Base-by-base conservation (phyloP, 2,888 invertebrate species). In the Oligia latruncula region DNA sequence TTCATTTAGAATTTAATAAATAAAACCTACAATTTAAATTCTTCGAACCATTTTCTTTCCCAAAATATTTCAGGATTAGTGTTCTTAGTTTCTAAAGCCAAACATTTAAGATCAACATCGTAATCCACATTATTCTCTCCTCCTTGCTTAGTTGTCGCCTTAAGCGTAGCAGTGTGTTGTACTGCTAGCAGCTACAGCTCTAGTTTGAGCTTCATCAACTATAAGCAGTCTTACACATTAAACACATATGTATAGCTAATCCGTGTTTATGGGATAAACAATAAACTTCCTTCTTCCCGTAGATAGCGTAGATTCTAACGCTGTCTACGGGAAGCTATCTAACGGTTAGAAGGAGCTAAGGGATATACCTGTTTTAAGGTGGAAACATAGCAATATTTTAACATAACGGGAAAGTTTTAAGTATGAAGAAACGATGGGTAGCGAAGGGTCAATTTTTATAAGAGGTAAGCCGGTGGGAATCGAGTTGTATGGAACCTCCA, bases 101-200 rank as follows among this genome's bases (percentile, higher is more conserved):
- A 43, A n/a, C 1, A 46, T 46, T 68, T 46, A 49, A 62, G 29
- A 60, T 70, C 13, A 43, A 15, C 2, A 11, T 5, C 4, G 1
- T 15, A 72, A 64, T 88, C 87, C 87, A 86, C n/a, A 60, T 11
- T 82, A 88, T 81, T 71, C 88, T 82, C 43, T 46, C 78, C n/a
- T 68, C 58, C 60, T 60, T 72, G 80, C 79, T 84, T 74, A 77
- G 81, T 79, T 88, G 82, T 87, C 82, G 86, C 84, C 83, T 76
- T 64, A 82, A 88, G 86, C 87, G 75, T 71, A 81, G 86, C 86
- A 77, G 86, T 86, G 81, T 88, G 84, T 83, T 77, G 81, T 83
- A 79, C 88, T 70, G 78, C 82, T 82, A 78, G 80, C 80, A 78
- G 76, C 75, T 80, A 76, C 82, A 79, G 77, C 82, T 80, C 77